Percentiles rank a stretch among this genome's conserved stretches.
These are phyloP conservation scores for Ceratosolen fusciceps DNA, from an alignment of 1,140 invertebrate species.

Conservation along the genomic window DNA sequence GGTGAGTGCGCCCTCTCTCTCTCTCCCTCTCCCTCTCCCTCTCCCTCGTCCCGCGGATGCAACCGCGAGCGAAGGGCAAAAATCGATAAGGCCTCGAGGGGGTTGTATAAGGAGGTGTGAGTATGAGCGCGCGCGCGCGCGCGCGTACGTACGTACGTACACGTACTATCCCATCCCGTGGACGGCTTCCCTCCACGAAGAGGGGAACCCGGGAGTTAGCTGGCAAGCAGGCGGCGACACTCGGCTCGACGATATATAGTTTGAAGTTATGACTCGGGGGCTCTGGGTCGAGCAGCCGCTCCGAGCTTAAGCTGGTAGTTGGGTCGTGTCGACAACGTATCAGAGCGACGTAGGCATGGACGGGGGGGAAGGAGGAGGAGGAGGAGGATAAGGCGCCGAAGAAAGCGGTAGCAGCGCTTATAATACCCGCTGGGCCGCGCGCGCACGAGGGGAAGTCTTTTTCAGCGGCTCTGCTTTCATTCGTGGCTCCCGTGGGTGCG, in stretches of 20 bases:
- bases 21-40: neutral
- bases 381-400: neutral
- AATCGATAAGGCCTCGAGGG: slow-evolving; percentile 31
- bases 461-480: neutral
- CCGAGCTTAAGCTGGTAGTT: too few species aligned
- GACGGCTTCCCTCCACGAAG: neutral
- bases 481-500: neutral
- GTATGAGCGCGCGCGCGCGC: neutral
- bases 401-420: neutral
- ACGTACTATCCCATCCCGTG: too few species aligned
- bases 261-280: neutral
- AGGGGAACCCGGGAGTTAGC: too few species aligned
- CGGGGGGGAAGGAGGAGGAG: neutral
- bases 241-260: neutral
- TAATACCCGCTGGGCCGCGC: slow-evolving; percentile 17
- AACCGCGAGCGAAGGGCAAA: slow-evolving; percentile 18
- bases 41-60: neutral
- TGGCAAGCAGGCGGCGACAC: too few species aligned
- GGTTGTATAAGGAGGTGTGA: neutral
- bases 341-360: neutral
- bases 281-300: neutral
- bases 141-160: too few species aligned
- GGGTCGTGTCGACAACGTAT: neutral
- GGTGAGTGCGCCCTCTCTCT: too few species aligned
- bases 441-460: slow-evolving; percentile 4